These are phyloP conservation scores for Drosophila paranaensis DNA, from an alignment of 2,888 invertebrate species.

Conservation along the genomic window DNA sequence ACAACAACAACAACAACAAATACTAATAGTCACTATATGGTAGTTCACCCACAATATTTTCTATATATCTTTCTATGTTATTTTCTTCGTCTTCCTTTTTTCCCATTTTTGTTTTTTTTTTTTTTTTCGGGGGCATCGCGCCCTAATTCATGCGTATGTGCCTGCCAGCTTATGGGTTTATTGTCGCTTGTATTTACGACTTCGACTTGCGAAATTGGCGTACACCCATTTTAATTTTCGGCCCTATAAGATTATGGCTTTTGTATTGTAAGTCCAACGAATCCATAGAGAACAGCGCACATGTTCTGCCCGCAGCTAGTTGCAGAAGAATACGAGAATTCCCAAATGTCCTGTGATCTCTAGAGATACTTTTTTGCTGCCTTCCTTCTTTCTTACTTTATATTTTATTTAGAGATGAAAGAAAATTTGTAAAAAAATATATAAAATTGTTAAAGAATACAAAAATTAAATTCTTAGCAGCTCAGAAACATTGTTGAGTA, in stretches of 20 bases:
- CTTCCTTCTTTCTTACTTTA: neutral
- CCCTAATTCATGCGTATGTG: constrained; percentile 60
- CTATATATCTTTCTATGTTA: constrained; percentile 12
- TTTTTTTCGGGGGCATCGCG: constrained; percentile 9
- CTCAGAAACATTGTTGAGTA: neutral
- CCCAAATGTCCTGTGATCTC: neutral
- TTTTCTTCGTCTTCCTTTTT: constrained; percentile 3
- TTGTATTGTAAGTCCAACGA: constrained; percentile 46
- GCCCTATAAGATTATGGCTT: constrained; percentile 72
- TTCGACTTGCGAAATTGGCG: constrained; percentile 72
- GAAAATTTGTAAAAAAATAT: neutral
- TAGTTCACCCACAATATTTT: constrained; percentile 46
- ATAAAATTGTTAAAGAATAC: neutral
- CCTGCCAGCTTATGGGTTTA: constrained; percentile 76
- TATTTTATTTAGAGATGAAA: neutral
- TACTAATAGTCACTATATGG: constrained; percentile 54
- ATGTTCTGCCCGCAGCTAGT: constrained; percentile 22
- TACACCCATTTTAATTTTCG: constrained; percentile 74
- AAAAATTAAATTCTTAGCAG: neutral
- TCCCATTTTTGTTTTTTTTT: neutral
- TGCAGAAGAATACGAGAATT: constrained; percentile 2
- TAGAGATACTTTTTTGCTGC: neutral
- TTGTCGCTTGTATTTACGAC: constrained; percentile 73
- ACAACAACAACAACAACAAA: constrained; percentile 44
- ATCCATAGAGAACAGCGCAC: constrained; percentile 12